phyloP scores from a whole-genome alignment of 2,888 invertebrate species.

The Byasa hedistus region DNA sequence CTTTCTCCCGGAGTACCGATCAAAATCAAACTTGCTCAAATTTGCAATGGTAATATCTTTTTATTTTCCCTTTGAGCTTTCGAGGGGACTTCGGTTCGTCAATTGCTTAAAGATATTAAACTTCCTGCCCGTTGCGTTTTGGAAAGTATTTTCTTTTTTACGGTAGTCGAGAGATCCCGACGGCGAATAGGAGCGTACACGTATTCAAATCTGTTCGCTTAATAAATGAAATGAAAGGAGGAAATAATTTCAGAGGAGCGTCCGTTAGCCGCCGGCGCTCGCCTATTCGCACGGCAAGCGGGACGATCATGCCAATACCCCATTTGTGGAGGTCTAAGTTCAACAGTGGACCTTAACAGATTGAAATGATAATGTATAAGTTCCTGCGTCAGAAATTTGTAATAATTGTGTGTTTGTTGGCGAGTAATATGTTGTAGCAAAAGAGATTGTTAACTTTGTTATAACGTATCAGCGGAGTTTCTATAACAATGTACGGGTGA shows the following conservation, averaged over 20 bases:
- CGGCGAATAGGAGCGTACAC: background rate
- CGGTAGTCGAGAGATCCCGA: background rate
- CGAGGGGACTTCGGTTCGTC: constrained; percentile 51
- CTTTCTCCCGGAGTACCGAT: constrained; percentile 53
- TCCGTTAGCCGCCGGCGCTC: no score
- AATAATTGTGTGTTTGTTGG: no score
- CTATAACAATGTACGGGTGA: constrained; percentile 5
- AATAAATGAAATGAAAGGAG: background rate
- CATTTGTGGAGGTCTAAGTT: no score
- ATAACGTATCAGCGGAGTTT: background rate
- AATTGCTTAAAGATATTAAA: constrained; percentile 49
- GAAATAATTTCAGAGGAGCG: no score
- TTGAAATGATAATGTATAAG: no score
- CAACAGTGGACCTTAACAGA: no score
- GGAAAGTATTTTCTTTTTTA: constrained; percentile 18
- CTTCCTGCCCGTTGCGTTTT: constrained; percentile 29
- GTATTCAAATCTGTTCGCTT: background rate
- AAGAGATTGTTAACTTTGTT: background rate
- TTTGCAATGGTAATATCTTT: constrained; percentile 56
- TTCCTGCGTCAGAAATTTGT: background rate
- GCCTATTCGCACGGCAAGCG: no score
- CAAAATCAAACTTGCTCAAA: constrained; percentile 47
- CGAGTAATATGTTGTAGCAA: no score
- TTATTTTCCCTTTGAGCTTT: constrained; percentile 62
- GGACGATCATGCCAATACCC: no score